Evolutionary conservation across 2,888 invertebrate species (phyloP).

Genomic region (Thumatha senex): DNA sequence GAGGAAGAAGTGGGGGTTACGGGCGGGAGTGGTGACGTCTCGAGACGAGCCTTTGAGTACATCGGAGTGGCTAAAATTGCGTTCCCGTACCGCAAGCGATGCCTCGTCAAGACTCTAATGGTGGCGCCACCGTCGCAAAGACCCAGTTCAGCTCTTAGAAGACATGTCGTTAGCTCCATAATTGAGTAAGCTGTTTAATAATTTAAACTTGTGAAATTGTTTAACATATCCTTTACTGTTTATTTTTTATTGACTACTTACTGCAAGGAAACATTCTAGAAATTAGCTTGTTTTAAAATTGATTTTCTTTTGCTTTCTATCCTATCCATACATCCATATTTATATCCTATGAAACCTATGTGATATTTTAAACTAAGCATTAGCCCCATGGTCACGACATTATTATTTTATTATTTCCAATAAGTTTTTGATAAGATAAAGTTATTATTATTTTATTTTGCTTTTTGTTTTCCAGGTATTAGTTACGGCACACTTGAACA

Average conservation of each 20-base stretch:
- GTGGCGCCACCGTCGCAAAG: conserved; percentile 92
- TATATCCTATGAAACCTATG: too few species aligned
- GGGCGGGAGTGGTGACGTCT: conserved; percentile 43
- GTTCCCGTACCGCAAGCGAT: conserved; percentile 90
- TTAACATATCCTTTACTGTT: too few species aligned
- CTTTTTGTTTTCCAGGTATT: conserved; percentile 22
- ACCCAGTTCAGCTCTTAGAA: conserved; percentile 90
- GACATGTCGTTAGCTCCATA: conserved; percentile 93
- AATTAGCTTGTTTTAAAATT: too few species aligned
- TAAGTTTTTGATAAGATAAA: background rate
- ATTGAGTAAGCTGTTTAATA: conserved; percentile 86
- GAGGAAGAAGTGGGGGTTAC: conserved; percentile 85
- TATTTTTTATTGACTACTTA: too few species aligned
- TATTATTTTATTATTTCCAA: too few species aligned
- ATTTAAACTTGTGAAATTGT: background rate
- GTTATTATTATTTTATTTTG: conserved; percentile 16
- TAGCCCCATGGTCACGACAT: too few species aligned
- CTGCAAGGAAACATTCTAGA: too few species aligned
- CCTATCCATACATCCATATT: too few species aligned
- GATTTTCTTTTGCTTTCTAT: too few species aligned
- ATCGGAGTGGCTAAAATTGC: conserved; percentile 71
- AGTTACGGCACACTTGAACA: conserved; percentile 19
- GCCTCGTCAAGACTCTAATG: conserved; percentile 91
- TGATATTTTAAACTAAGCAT: too few species aligned
- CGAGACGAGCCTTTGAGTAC: conserved; percentile 70